Evolutionary conservation across 2,113 vertebrate genomes (phyloP).

Genomic region (Perccottus glenii): DNA sequence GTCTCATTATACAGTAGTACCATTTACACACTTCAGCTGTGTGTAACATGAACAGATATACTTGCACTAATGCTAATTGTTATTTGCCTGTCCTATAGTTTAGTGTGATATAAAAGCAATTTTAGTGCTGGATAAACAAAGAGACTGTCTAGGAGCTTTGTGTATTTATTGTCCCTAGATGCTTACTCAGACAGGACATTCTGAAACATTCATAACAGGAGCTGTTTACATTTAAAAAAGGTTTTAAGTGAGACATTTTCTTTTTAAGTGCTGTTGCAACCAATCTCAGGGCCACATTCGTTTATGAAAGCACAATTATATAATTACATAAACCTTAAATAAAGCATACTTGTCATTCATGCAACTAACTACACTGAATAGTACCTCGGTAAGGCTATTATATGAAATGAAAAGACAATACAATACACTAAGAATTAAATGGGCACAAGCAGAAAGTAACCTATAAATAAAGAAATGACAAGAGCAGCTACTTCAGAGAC

Average conservation of each 20-base stretch:
- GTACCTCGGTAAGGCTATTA: not conserved
- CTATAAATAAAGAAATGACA: slow-evolving; percentile 81
- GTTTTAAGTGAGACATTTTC: slow-evolving; percentile 58
- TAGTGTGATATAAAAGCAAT: slow-evolving; percentile 31
- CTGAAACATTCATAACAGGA: slow-evolving; percentile 78
- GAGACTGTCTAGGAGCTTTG: slow-evolving; percentile 71
- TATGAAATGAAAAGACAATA: slow-evolving; percentile 32
- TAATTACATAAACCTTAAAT: too few relatives aligned
- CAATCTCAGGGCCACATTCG: slow-evolving; percentile 8
- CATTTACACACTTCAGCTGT: slow-evolving; percentile 24
- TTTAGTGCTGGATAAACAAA: slow-evolving; percentile 53
- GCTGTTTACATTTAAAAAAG: slow-evolving; percentile 76
- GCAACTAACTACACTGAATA: not conserved
- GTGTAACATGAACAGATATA: slow-evolving; percentile 12
- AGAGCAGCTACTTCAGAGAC: slow-evolving; percentile 77
- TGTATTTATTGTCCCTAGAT: slow-evolving; percentile 76
- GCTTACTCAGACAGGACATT: slow-evolving; percentile 70
- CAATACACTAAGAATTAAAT: slow-evolving; percentile 34
- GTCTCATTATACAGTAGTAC: slow-evolving; percentile 36
- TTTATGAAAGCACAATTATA: not conserved
- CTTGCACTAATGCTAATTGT: slow-evolving; percentile 25
- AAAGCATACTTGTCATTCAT: too few relatives aligned
- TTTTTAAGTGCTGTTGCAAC: slow-evolving; percentile 29
- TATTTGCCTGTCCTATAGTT: slow-evolving; percentile 34
- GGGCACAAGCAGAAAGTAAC: slow-evolving; percentile 65